Conservation (phyloP, 2,113 vertebrate genomes). For the Hucho hucho region DNA sequence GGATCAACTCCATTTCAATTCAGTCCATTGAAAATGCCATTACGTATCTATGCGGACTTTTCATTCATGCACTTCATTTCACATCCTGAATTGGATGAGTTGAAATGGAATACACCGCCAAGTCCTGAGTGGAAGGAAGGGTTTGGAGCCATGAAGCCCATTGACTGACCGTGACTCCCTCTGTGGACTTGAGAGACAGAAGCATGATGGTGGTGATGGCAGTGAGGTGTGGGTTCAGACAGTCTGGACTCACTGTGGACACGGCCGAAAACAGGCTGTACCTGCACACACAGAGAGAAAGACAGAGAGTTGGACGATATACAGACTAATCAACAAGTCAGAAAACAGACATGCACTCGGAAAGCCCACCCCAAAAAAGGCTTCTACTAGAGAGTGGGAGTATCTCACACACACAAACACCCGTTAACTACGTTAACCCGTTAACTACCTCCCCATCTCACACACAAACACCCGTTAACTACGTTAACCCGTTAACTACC, state of each 20-base stretch:
- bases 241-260: slow-evolving; percentile 77
- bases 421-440: too few relatives aligned
- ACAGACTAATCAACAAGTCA: too few relatives aligned
- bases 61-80: too few relatives aligned
- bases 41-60: too few relatives aligned
- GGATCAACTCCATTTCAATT: too few relatives aligned
- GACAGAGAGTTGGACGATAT: background rate
- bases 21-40: too few relatives aligned
- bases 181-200: slow-evolving; percentile 80
- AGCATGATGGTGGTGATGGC: slow-evolving; percentile 83
- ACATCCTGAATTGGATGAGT: background rate
- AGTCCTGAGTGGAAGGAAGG: background rate
- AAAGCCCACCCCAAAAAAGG: background rate
- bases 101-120: background rate
- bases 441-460: too few relatives aligned
- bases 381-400: background rate
- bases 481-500: too few relatives aligned
- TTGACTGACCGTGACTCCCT: slow-evolving; percentile 81
- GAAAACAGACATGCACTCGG: background rate
- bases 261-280: slow-evolving; percentile 85
- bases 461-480: too few relatives aligned
- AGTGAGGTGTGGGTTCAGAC: slow-evolving; percentile 76
- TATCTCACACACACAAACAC: background rate
- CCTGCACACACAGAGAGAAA: slow-evolving; percentile 52
- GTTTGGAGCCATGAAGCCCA: background rate